Conservation (phyloP, 2,113 vertebrate species). For the Percina caprodes region DNA sequence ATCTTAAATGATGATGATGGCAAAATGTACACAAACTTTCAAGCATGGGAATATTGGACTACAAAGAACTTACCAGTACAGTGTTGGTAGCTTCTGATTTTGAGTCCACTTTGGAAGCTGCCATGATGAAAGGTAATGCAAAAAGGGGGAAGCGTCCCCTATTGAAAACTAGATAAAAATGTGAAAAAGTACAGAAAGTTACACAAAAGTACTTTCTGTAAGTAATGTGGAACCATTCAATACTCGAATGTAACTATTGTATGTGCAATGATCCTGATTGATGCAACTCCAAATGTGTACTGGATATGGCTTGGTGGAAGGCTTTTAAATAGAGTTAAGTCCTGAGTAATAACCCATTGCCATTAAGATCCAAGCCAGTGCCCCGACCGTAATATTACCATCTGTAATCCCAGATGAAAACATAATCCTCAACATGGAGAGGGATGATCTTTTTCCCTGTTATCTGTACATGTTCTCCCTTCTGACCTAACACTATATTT, state of each 20-base stretch:
- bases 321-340: slow-evolving; percentile 80
- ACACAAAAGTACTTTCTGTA: neutral
- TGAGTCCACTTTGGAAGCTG: slow-evolving; percentile 46
- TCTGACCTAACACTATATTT: slow-evolving; percentile 38
- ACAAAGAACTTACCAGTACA: slow-evolving; percentile 50
- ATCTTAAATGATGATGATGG: neutral
- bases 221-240: neutral
- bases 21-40: neutral
- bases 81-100: slow-evolving; percentile 34
- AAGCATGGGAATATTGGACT: neutral
- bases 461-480: slow-evolving; percentile 38
- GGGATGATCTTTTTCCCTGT: slow-evolving; percentile 73
- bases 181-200: neutral
- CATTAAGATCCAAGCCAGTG: slow-evolving; percentile 66
- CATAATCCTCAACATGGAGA: slow-evolving; percentile 77
- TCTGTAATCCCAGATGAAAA: slow-evolving; percentile 82
- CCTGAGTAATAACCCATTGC: slow-evolving; percentile 64
- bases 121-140: slow-evolving; percentile 24
- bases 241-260: neutral
- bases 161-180: neutral
- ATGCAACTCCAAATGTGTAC: slow-evolving; percentile 37
- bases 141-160: neutral
- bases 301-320: slow-evolving; percentile 42
- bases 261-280: slow-evolving; percentile 16
- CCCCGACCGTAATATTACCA: slow-evolving; percentile 61